Percentiles rank a stretch among this genome's conserved stretches.
Conservation (phyloP, 2,113 vertebrate species). For the Planiliza haematocheilus region DNA sequence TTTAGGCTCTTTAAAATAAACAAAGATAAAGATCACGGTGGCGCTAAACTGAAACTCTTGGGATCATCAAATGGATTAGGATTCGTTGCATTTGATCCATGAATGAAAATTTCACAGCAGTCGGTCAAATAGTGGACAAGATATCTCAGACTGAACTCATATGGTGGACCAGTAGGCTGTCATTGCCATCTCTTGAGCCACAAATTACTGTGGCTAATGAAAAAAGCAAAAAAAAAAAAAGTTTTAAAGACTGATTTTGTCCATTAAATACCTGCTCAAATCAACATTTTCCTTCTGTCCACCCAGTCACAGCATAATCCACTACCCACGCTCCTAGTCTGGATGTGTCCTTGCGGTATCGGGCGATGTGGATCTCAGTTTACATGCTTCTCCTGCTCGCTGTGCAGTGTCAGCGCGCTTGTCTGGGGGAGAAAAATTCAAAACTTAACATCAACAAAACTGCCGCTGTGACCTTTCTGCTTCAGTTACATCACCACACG, state of each 20-base stretch:
- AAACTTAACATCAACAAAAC: slow-evolving; percentile 68
- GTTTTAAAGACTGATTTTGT: too few species aligned
- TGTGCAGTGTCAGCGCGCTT: slow-evolving; percentile 74
- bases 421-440: slow-evolving; percentile 67
- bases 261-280: too few species aligned
- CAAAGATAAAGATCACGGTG: too few species aligned
- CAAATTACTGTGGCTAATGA: too few species aligned
- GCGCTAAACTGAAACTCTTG: neutral
- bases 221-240: too few species aligned
- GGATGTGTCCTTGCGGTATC: slow-evolving; percentile 71
- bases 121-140: too few species aligned
- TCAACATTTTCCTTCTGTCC: neutral
- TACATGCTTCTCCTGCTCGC: slow-evolving; percentile 60
- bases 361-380: slow-evolving; percentile 71
- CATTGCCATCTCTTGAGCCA: too few species aligned
- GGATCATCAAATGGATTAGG: neutral
- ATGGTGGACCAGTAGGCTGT: too few species aligned
- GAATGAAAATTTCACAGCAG: too few species aligned
- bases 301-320: neutral
- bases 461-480: slow-evolving; percentile 65
- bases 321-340: slow-evolving; percentile 46
- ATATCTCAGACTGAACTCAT: too few species aligned
- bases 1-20: too few species aligned
- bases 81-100: too few species aligned
- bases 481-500: slow-evolving; percentile 67